phyloP scores from a whole-genome alignment of 2,797 vertebrate genomes.

The Acanthiza pusilla region DNA sequence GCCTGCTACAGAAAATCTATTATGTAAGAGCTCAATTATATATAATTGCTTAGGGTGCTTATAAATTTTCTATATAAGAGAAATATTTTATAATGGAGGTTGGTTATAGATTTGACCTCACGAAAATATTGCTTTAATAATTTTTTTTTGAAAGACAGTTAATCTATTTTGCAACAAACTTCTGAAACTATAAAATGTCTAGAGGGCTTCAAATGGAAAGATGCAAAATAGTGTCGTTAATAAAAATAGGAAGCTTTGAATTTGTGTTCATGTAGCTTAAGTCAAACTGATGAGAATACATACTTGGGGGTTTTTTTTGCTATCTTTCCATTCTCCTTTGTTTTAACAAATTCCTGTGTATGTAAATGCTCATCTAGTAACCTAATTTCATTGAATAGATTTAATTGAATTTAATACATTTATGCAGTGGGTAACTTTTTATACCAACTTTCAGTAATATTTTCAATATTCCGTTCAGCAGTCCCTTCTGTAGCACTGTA shows the following conservation, averaged over 20 bases:
- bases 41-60: slow-evolving; percentile 68
- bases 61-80: slow-evolving; percentile 63
- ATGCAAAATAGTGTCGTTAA: neutral
- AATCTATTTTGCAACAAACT: slow-evolving; percentile 62
- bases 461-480: neutral
- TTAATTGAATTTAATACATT: neutral
- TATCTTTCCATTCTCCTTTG: neutral
- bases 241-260: neutral
- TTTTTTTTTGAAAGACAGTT: slow-evolving; percentile 2
- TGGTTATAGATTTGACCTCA: slow-evolving; percentile 72
- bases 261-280: neutral
- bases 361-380: neutral
- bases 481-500: neutral
- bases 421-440: neutral
- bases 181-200: slow-evolving; percentile 37
- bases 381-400: neutral
- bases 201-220: neutral
- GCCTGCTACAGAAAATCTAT: slow-evolving; percentile 71
- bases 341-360: neutral
- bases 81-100: slow-evolving; percentile 71
- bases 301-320: neutral
- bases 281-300: neutral
- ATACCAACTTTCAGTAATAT: neutral
- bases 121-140: slow-evolving; percentile 42
- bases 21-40: slow-evolving; percentile 62